A percentile compares a stretch with the other conserved stretches of the same genome.
phyloP scores from a whole-genome alignment of 1,140 invertebrate species.

The Archegozetes longisetosus region DNA sequence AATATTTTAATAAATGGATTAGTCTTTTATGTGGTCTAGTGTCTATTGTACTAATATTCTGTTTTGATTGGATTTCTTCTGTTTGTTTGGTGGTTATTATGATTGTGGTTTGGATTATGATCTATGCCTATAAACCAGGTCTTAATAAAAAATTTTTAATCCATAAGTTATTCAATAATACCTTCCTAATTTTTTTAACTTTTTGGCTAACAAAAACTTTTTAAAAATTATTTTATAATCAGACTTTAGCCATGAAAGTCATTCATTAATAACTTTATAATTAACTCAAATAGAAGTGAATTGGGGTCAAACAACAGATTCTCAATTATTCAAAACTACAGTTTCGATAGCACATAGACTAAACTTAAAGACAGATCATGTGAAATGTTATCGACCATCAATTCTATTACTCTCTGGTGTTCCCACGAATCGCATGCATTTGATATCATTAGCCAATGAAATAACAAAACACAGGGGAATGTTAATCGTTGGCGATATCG shows the following conservation, averaged over 20 bases:
- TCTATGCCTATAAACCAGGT: conserved; percentile 34
- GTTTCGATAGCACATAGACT: conserved; percentile 36
- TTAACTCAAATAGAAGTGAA: conserved; percentile 36
- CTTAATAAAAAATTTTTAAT: no score
- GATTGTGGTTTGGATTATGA: conserved; percentile 31
- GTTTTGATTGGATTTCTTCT: conserved; percentile 39
- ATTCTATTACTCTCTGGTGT: conserved; percentile 38
- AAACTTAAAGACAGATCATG: conserved; percentile 37
- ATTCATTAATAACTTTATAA: neutral
- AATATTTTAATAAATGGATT: conserved; percentile 40
- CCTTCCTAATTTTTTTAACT: neutral
- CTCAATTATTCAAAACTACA: conserved; percentile 43
- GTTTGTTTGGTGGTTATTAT: conserved; percentile 34
- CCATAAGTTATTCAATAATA: no score
- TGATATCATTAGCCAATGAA: conserved; percentile 39
- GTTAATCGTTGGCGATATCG: conserved; percentile 36
- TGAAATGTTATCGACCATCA: conserved; percentile 44
- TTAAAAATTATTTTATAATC: neutral
- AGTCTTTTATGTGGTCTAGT: conserved; percentile 34
- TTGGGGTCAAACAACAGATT: conserved; percentile 45
- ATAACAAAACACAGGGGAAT: conserved; percentile 39
- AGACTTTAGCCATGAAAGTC: neutral
- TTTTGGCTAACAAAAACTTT: neutral
- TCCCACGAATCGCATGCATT: conserved; percentile 33
- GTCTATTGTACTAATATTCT: conserved; percentile 39